Conservation (phyloP, 2,113 vertebrate genomes). For the Vulpes ferrilata region DNA sequence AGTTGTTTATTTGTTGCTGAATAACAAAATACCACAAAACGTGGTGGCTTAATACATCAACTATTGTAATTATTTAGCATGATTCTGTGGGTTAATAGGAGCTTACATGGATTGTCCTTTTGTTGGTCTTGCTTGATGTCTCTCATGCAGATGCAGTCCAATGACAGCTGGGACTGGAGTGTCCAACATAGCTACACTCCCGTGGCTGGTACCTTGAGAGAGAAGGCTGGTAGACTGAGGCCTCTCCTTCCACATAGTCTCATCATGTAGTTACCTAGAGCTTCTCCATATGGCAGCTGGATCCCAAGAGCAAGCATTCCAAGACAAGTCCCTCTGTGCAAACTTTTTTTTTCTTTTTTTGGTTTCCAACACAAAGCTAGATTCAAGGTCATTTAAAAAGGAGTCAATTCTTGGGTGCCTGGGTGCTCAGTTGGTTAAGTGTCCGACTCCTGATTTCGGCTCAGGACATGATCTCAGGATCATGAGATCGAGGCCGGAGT, state of each 20-base stretch:
- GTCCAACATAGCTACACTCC: background rate
- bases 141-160: background rate
- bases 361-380: background rate
- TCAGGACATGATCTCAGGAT: background rate
- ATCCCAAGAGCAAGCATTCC: background rate
- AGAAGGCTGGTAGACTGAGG: background rate
- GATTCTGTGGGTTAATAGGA: background rate
- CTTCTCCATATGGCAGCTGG: background rate
- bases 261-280: background rate
- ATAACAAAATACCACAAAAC: background rate
- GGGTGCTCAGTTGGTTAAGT: background rate
- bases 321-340: background rate
- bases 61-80: background rate
- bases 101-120: background rate
- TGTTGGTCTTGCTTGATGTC: background rate
- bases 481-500: background rate
- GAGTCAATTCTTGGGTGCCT: background rate
- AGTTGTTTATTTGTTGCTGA: background rate
- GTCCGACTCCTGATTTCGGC: background rate
- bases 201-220: background rate
- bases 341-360: background rate
- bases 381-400: background rate
- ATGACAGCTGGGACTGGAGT: background rate
- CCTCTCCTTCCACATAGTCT: background rate
- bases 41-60: background rate